These are phyloP conservation scores for Marmota flaviventris DNA, from an alignment of 2,113 vertebrate genomes.

Conservation along the genomic window DNA sequence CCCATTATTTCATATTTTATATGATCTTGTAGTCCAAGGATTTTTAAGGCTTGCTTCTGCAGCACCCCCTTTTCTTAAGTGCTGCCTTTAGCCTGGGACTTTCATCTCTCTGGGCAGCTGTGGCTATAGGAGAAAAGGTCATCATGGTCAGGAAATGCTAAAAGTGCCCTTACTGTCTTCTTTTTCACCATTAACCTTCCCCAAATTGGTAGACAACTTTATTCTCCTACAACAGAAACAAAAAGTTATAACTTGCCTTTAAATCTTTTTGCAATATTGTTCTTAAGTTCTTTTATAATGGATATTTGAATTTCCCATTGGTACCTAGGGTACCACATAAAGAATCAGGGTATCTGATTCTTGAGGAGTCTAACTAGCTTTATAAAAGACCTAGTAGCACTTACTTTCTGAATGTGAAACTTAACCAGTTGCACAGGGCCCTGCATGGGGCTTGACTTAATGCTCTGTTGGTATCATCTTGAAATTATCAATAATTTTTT, in stretches of 20 bases:
- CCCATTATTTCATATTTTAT: not conserved
- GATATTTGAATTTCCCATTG: not conserved
- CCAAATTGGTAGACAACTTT: not conserved
- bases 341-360: not conserved
- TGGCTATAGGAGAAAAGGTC: not conserved
- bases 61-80: not conserved
- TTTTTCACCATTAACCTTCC: not conserved
- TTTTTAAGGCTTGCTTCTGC: not conserved
- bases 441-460: not conserved
- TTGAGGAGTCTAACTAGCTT: not conserved
- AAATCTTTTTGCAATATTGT: not conserved
- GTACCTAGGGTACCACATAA: not conserved
- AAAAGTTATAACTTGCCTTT: not conserved
- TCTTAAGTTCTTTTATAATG: not conserved
- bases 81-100: not conserved
- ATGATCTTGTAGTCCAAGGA: not conserved
- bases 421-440: rapidly evolving
- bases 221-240: not conserved
- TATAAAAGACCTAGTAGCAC: not conserved
- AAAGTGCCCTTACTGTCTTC: not conserved
- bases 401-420: rapidly evolving
- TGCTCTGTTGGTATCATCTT: not conserved
- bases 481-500: not conserved
- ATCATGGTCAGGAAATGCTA: not conserved
- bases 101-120: not conserved